Conservation (phyloP, 2,797 vertebrate genomes). For the Cuniculus paca region DNA sequence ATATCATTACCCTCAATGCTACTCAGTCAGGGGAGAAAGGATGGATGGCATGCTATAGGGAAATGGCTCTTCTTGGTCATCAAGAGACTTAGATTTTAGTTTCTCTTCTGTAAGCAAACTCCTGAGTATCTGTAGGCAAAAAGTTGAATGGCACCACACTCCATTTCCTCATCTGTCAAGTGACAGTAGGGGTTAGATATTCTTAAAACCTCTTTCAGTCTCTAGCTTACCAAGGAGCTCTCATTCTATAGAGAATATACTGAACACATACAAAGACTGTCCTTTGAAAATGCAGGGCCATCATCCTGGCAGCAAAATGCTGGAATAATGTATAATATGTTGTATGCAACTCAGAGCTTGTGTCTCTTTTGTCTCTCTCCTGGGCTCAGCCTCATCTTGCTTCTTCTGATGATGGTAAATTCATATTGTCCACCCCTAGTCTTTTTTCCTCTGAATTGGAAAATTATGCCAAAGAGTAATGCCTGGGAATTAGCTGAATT, state of each 20-base stretch:
- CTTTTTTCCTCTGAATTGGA: not conserved
- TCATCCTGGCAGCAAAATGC: not conserved
- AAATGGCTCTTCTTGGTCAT: not conserved
- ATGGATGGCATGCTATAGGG: not conserved
- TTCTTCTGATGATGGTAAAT: not conserved
- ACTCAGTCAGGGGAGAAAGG: not conserved
- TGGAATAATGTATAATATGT: not conserved
- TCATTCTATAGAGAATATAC: not conserved
- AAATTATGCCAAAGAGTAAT: constrained; percentile 27
- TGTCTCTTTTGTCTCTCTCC: not conserved
- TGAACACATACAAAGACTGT: not conserved
- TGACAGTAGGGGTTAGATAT: not conserved
- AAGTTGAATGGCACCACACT: not conserved
- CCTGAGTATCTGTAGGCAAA: not conserved
- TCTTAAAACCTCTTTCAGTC: not conserved
- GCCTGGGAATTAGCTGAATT: constrained; percentile 42
- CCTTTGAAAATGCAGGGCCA: not conserved
- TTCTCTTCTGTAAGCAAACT: not conserved
- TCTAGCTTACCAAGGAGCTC: not conserved
- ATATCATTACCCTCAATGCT: not conserved
- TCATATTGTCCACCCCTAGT: not conserved
- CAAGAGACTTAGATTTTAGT: not conserved
- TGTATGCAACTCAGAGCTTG: not conserved
- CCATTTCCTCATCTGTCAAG: not conserved
- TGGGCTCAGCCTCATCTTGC: not conserved